Conservation (phyloP, 2,888 invertebrate genomes). For the Isoperla grammatica region DNA sequence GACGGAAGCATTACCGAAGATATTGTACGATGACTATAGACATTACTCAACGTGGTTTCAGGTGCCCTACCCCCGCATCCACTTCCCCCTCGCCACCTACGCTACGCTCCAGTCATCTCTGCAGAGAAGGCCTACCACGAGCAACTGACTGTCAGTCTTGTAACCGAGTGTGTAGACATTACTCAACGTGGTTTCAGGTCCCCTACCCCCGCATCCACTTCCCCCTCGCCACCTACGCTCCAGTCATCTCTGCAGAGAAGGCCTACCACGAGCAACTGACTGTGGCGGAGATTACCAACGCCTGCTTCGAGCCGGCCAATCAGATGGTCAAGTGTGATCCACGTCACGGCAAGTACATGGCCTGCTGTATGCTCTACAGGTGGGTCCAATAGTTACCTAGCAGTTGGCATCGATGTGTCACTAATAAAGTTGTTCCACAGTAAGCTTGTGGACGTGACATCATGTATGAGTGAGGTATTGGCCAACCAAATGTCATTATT, state of each 20-base stretch:
- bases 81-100: constrained; percentile 90
- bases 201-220: constrained; percentile 96
- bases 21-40: no score
- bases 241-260: constrained; percentile 90
- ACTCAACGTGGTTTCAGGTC: no score
- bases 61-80: constrained; percentile 86
- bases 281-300: constrained; percentile 89
- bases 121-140: constrained; percentile 94
- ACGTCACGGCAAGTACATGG: constrained; percentile 90
- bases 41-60: no score
- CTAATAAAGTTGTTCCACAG: no score
- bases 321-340: constrained; percentile 96
- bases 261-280: constrained; percentile 90
- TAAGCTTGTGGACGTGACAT: no score
- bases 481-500: no score
- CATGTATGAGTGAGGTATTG: no score
- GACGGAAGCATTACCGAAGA: no score
- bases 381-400: no score
- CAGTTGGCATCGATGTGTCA: no score
- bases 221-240: constrained; percentile 88
- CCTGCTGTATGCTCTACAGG: constrained; percentile 91
- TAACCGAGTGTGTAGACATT: no score
- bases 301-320: constrained; percentile 93
- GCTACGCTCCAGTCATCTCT: constrained; percentile 89
- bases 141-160: constrained; percentile 77